phyloP scores from a whole-genome alignment of 2,113 vertebrate species.

The Nycticebus coucang region DNA sequence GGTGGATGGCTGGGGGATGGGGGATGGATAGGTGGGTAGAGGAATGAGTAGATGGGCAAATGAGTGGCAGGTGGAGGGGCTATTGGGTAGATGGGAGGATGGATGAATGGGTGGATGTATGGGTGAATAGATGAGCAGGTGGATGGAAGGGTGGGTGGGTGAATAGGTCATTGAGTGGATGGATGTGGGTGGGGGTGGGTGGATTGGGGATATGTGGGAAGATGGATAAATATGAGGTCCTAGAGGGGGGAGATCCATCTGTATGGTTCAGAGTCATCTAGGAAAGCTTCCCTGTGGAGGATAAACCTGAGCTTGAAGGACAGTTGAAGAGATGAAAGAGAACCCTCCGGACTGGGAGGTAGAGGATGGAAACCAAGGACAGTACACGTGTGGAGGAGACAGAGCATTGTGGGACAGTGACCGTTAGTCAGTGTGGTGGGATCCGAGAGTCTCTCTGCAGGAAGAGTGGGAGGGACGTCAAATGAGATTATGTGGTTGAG shows the following conservation, averaged over 20 bases:
- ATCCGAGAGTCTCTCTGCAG: background rate
- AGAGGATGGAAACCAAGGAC: background rate
- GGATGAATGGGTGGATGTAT: too few species aligned
- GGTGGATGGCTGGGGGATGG: too few species aligned
- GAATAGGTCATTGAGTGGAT: background rate
- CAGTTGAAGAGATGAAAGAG: background rate
- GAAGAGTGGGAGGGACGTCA: background rate
- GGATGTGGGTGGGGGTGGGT: too few species aligned
- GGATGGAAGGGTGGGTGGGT: background rate
- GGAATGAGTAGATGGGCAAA: too few species aligned
- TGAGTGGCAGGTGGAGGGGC: too few species aligned
- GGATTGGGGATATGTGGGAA: too few species aligned
- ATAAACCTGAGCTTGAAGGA: background rate
- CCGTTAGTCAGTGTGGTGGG: background rate
- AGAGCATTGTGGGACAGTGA: background rate
- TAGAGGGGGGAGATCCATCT: background rate
- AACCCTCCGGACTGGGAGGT: background rate
- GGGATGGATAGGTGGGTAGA: background rate
- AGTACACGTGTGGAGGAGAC: background rate
- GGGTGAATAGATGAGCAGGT: too few species aligned
- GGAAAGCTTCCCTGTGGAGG: background rate
- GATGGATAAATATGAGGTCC: background rate
- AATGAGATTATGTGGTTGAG: too few species aligned
- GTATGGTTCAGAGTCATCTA: background rate
- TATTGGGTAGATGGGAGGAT: too few species aligned